phyloP scores from a whole-genome alignment of 2,797 vertebrate species.

The Peromyscus eremicus region DNA sequence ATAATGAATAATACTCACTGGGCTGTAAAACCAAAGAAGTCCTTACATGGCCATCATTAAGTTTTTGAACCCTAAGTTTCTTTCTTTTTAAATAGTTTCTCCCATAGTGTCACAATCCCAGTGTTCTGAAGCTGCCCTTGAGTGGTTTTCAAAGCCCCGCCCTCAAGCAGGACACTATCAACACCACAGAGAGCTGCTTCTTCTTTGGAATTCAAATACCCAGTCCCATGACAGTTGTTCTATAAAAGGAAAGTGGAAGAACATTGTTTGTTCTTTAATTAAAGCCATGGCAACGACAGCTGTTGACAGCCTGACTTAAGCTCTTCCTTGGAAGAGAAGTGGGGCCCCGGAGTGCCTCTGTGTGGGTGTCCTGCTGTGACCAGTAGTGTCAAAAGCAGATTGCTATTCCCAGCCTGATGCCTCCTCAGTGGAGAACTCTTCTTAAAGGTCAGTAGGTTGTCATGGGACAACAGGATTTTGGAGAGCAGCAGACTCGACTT shows the following conservation, averaged over 20 bases:
- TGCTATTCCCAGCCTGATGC: no score
- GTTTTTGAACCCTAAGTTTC: not conserved
- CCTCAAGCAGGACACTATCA: not conserved
- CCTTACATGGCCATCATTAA: not conserved
- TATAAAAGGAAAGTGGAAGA: conserved; percentile 46
- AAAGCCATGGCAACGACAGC: not conserved
- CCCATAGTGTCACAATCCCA: not conserved
- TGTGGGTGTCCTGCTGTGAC: not conserved
- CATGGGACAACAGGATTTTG: not conserved
- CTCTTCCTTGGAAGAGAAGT: not conserved
- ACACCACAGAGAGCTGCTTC: not conserved
- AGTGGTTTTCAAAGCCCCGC: not conserved
- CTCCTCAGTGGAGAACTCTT: not conserved
- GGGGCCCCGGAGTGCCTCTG: not conserved
- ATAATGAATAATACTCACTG: not conserved
- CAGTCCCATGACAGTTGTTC: conserved; percentile 5
- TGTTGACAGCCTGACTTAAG: not conserved
- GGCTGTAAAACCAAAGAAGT: not conserved
- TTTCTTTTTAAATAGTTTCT: not conserved
- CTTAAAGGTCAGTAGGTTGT: not conserved
- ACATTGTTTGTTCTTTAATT: conserved; percentile 52
- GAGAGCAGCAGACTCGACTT: not conserved
- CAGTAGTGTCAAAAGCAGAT: not conserved
- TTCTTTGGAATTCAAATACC: conserved; percentile 62
- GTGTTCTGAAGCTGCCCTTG: conserved; percentile 57